These are phyloP conservation scores for Mirza zaza DNA, from an alignment of 2,113 vertebrate species.

Conservation along the genomic window DNA sequence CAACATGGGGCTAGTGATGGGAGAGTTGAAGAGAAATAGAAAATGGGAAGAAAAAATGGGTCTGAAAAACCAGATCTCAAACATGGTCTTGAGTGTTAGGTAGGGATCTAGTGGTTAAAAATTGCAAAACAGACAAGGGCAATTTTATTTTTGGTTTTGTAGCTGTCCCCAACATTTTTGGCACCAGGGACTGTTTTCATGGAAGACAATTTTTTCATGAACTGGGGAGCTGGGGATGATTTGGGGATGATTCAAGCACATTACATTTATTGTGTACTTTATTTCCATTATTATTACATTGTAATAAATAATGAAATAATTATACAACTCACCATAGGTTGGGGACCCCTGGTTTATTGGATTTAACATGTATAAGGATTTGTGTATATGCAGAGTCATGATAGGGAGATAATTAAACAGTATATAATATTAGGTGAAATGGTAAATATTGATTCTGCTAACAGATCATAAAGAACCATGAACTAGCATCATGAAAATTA, in stretches of 20 bases:
- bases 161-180: too few relatives aligned
- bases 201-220: too few relatives aligned
- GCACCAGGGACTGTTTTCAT: too few relatives aligned
- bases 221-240: too few relatives aligned
- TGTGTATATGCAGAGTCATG: neutral
- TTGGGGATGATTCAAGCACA: too few relatives aligned
- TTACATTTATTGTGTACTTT: too few relatives aligned
- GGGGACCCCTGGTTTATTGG: neutral
- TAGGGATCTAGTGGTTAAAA: neutral
- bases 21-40: neutral
- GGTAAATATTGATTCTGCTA: neutral
- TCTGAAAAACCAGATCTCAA: neutral
- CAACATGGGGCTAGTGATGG: neutral
- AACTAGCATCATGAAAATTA: conserved; percentile 15
- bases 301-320: too few relatives aligned
- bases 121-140: neutral
- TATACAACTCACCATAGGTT: too few relatives aligned
- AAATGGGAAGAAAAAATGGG: neutral
- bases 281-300: too few relatives aligned
- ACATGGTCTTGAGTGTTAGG: neutral
- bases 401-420: neutral
- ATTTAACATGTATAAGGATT: neutral
- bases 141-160: neutral
- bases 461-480: neutral
- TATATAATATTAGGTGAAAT: neutral